Evolutionary conservation across 2,113 vertebrate species (phyloP), one percentile per base, ranked within the genome.

Genomic region (Microtus pennsylvanicus): DNA sequence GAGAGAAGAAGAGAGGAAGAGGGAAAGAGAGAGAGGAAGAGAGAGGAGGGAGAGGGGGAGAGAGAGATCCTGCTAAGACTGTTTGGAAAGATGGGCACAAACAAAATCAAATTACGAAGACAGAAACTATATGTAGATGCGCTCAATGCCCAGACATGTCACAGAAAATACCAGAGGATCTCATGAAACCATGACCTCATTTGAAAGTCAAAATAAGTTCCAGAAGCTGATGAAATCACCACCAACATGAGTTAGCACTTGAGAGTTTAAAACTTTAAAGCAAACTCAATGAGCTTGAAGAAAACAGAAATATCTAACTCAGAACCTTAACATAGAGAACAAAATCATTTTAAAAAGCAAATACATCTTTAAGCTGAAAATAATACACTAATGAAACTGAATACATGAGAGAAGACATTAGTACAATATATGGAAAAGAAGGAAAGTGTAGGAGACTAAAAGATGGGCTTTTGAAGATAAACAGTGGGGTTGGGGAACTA

Each of bases 1-100:
- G 5, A 9, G 9, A 26, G 21, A 5, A 2, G 21, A 6, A 4
- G 21, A 24, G 19, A 10, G 21, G n/a, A 2, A 30, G 63, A 67
- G 65, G 4, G 28, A 13, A 28, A 13, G 28, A 67, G 65, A 30
- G 28, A 67, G 28, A 30, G 65, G 24, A 28, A 67, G 3, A 30
- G 28, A 67, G 28, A 67, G 3, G 63, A 10, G 24, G 9, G 7
- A 38, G 8, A 72, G n/a, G 28, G 28, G n/a, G 35, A 50, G 10
- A 65, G 10, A 5, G n/a, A 3, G 17, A 58, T 21, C 19, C 19
- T 58, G 58, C 58, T 93, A 52, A 67, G 45, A 65, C 38, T 86
- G 65, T 93, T 55, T 52, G 70, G 26, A 86, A 76, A 87, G 8
- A 45, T 9, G 65, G 28, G 12, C 24, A 38, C 11, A 63, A 76